Evolutionary conservation across 2,888 invertebrate genomes (phyloP), one percentile per base, ranked within the genome.

Genomic region (Lucinisca nassula): DNA sequence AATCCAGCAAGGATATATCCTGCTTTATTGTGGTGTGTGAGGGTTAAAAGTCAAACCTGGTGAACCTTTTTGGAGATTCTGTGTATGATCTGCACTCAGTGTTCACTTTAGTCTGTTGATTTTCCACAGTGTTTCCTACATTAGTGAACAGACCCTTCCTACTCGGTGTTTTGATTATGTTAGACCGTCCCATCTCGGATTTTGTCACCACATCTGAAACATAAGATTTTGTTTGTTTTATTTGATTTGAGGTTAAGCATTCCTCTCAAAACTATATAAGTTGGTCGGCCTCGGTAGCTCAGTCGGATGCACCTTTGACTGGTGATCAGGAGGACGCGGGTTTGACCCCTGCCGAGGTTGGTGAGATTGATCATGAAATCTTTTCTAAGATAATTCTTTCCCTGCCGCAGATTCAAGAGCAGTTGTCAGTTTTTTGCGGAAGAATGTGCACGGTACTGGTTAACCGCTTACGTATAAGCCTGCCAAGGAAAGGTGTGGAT

Each of bases 1-100:
- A 24, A 10, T 12, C 14, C 21, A 30, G 8, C 32, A 78, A 10
- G 24, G 21, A 37, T 1, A 51, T 30, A 30, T 21, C 0, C 2
- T 55, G 35, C 37, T 35, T 35, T 58, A 3, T 58, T 35, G 14
- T 77, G 37, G 14, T 40, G n/a, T 61, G 24, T 78, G 14, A 37
- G 4, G 24, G 21, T 38, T 30, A 49, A 82, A 35, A 35, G 32
- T 61, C 49, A 55, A 82, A 88, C 88, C 88, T 88, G 61, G 89
- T 87, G 55, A 87, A 89, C 45, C 77, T 81, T 55, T 85, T 79
- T 24, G 82, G 73, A 1, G 82, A 77, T 17, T 51, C 40, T 21
- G 79, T 75, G 32, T 70, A 55, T 17, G 40, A 76, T n/a, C 40
- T 27, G 37, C 61, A 40, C 2, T 58, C 58, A 24, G 58, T 58